Percentiles rank a stretch among this genome's conserved stretches.
Evolutionary conservation across 35 echinoderm and acorn worm species (phyloP).

Genomic region (Stichopus chloronotus): DNA sequence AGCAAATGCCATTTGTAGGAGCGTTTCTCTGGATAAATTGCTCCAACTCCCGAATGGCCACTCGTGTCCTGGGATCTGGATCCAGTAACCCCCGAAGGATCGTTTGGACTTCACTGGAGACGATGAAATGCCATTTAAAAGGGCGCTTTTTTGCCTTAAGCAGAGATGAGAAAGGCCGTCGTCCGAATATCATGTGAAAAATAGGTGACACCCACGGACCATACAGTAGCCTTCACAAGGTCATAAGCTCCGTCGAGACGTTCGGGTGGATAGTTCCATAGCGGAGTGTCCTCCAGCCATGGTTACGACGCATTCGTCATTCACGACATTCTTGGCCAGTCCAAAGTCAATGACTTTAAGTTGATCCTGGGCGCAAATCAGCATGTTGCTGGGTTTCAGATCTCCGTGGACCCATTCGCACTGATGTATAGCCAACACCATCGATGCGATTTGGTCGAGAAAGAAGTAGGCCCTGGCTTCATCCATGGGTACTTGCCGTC

Average conservation of each 20-base stretch:
- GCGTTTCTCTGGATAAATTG: too few species aligned
- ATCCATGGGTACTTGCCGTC: background rate
- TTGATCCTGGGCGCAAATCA: conserved; percentile 4
- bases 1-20: too few species aligned
- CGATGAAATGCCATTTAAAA: too few species aligned
- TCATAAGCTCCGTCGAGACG: background rate
- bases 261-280: conserved; percentile 33
- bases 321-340: background rate
- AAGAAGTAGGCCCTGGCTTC: background rate
- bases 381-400: conserved; percentile 5
- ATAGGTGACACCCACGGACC: conserved; percentile 16
- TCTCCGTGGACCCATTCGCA: conserved; percentile 9
- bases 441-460: background rate
- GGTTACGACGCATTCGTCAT: background rate
- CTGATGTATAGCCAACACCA: conserved; percentile 1
- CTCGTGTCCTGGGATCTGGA: too few species aligned
- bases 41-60: too few species aligned
- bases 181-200: conserved; percentile 36
- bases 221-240: conserved; percentile 34
- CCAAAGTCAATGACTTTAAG: conserved; percentile 28
- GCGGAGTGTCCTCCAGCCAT: background rate
- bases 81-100: too few species aligned
- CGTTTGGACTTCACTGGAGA: background rate
- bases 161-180: background rate
- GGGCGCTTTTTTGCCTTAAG: background rate